Conservation (phyloP, 2,113 vertebrate genomes). For the Melanostigma gelatinosum region DNA sequence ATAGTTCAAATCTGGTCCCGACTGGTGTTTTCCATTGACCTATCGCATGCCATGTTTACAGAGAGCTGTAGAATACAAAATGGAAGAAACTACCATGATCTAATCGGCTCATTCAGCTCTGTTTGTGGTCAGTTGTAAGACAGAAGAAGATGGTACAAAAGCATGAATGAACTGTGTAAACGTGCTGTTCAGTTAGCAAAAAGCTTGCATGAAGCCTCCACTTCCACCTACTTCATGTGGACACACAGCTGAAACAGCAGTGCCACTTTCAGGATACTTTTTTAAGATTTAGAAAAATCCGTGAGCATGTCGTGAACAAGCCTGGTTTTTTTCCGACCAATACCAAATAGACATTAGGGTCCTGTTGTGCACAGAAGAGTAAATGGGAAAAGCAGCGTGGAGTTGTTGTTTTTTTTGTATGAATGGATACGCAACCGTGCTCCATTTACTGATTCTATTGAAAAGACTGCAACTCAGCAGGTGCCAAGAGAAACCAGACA, state of each 20-base stretch:
- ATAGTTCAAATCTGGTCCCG: not conserved
- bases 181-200: not conserved
- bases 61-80: not conserved
- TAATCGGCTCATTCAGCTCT: not conserved
- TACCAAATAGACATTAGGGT: not conserved
- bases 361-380: not conserved
- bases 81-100: not conserved
- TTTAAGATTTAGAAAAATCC: not conserved
- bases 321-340: not conserved
- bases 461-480: slow-evolving; percentile 25
- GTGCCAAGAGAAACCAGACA: slow-evolving; percentile 25
- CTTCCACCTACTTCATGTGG: not conserved
- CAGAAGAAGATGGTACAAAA: not conserved
- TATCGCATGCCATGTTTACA: not conserved
- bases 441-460: slow-evolving; percentile 8
- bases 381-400: not conserved
- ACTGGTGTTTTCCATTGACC: not conserved
- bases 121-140: not conserved
- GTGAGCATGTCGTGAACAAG: not conserved
- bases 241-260: not conserved
- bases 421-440: not conserved
- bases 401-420: not conserved
- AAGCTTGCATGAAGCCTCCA: not conserved
- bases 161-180: not conserved
- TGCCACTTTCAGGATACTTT: not conserved